Percentiles rank a stretch among this genome's conserved stretches.
Evolutionary conservation across 2,888 invertebrate genomes (phyloP).

Genomic region (Mimachlamys varia): DNA sequence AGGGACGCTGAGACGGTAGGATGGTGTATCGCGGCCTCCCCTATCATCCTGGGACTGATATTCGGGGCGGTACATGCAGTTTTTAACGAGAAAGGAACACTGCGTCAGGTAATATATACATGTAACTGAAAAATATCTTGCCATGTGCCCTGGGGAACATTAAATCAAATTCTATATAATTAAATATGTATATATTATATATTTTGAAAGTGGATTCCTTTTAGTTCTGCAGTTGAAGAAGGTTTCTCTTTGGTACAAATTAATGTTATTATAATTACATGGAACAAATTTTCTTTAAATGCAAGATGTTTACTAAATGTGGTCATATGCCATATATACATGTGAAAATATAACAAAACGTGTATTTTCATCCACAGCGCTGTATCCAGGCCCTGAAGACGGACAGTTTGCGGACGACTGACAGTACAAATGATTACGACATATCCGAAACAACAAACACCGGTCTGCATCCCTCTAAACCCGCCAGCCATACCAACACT

Average conservation of each 20-base stretch:
- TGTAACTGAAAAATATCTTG: neutral
- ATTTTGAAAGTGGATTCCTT: too few relatives aligned
- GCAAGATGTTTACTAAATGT: too few relatives aligned
- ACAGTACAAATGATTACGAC: conserved; percentile 66
- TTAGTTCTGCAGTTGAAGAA: too few relatives aligned
- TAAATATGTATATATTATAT: too few relatives aligned
- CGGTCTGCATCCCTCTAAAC: conserved; percentile 59
- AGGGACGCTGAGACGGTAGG: conserved; percentile 73
- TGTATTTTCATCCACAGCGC: conserved; percentile 49
- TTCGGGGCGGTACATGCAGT: conserved; percentile 71
- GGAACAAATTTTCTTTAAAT: too few relatives aligned
- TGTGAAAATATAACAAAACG: too few relatives aligned
- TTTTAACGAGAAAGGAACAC: conserved; percentile 64
- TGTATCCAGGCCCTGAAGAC: conserved; percentile 66
- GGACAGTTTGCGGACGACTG: conserved; percentile 60
- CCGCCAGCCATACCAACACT: conserved; percentile 51
- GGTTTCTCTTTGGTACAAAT: too few relatives aligned
- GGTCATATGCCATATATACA: too few relatives aligned
- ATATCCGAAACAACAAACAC: conserved; percentile 71
- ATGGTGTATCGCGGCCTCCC: conserved; percentile 70
- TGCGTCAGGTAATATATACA: conserved; percentile 67
- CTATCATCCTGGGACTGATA: conserved; percentile 64
- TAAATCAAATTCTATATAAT: too few relatives aligned
- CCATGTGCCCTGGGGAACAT: too few relatives aligned
- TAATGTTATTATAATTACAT: too few relatives aligned